Percentiles rank a stretch among this genome's conserved stretches.
phyloP scores from a whole-genome alignment of 2,113 vertebrate species.

The Meriones unguiculatus region DNA sequence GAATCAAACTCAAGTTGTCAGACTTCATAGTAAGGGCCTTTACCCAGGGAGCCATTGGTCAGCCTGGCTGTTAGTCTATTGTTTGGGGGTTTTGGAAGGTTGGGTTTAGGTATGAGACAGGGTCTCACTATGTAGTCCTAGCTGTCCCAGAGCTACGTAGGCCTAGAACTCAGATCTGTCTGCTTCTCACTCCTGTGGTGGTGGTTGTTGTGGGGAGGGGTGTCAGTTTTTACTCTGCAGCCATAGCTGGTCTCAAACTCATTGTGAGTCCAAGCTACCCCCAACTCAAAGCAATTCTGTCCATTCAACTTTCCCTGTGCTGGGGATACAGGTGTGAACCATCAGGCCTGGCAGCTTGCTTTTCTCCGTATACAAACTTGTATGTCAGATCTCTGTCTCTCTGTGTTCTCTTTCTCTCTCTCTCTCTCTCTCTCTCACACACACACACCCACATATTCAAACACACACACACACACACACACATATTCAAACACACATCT shows the following conservation, averaged over 20 bases:
- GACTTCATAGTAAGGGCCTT: neutral
- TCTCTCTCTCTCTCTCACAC: neutral
- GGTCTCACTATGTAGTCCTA: neutral
- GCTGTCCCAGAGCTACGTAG: neutral
- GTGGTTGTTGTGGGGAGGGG: neutral
- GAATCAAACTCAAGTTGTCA: neutral
- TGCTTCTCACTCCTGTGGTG: neutral
- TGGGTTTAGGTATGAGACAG: neutral
- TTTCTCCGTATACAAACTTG: neutral
- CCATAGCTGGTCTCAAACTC: neutral
- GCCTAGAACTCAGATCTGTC: neutral
- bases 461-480: neutral
- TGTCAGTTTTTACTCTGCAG: neutral
- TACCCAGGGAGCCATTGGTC: neutral
- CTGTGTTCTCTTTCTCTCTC: neutral
- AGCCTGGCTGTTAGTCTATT: neutral
- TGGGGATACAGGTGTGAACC: neutral
- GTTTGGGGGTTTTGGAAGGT: neutral
- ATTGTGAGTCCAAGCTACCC: neutral
- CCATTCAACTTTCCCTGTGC: too few relatives aligned
- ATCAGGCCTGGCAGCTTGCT: neutral
- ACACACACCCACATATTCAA: too few relatives aligned
- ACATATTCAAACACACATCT: neutral
- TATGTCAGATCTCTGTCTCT: neutral
- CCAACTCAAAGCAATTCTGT: neutral